These are phyloP conservation scores for Erebia aethiops DNA, from an alignment of 2,888 invertebrate genomes.

Conservation along the genomic window DNA sequence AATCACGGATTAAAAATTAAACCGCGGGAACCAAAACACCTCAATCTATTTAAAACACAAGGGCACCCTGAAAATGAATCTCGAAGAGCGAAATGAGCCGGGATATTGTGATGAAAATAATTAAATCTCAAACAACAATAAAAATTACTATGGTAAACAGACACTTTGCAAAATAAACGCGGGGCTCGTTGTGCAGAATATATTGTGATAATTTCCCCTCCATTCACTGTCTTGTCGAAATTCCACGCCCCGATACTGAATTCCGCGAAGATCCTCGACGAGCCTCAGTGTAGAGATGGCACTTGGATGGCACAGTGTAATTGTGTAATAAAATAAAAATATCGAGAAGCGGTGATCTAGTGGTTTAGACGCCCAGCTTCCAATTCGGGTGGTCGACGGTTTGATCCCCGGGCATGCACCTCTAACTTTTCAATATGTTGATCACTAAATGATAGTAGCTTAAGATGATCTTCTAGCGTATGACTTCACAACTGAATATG, in stretches of 20 bases:
- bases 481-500: no score
- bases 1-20: no score
- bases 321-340: neutral
- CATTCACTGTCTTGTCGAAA: constrained; percentile 37
- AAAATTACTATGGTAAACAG: constrained; percentile 20
- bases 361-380: no score
- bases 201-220: constrained; percentile 33
- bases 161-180: constrained; percentile 22
- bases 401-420: no score
- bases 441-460: no score
- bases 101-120: neutral
- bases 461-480: no score
- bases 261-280: constrained; percentile 33
- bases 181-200: constrained; percentile 23
- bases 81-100: constrained; percentile 1
- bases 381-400: no score
- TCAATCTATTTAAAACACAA: no score
- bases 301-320: constrained; percentile 15
- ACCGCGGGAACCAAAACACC: no score
- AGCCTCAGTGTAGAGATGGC: neutral
- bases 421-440: no score
- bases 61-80: neutral
- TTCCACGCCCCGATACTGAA: constrained; percentile 36
- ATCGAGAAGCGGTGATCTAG: no score
- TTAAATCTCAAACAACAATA: neutral